Conservation (phyloP, 2,113 vertebrate species). For the Takifugu flavidus region DNA sequence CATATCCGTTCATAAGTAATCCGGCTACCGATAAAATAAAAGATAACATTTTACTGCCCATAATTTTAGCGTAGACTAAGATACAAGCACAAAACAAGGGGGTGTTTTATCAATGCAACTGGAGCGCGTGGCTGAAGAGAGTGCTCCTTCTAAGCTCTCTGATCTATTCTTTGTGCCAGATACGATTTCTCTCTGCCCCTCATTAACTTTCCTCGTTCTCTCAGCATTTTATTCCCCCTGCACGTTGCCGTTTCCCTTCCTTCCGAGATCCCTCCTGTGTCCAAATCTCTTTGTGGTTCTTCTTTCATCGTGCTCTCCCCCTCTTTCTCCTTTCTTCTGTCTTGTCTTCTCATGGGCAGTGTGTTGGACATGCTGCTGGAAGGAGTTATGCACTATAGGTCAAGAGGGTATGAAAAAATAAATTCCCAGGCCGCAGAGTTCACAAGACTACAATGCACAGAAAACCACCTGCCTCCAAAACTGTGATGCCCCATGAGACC, state of each 20-base stretch:
- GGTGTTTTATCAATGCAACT: conserved; percentile 70
- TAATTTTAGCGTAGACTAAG: conserved; percentile 62
- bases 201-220: conserved; percentile 69
- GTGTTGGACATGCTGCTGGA: conserved; percentile 59
- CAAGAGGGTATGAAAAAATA: conserved; percentile 60
- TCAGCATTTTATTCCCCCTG: conserved; percentile 55
- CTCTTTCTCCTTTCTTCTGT: conserved; percentile 69
- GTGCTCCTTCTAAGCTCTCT: conserved; percentile 51
- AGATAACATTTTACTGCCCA: conserved; percentile 63
- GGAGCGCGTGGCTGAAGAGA: conserved; percentile 64
- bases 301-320: conserved; percentile 60
- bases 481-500: conserved; percentile 69
- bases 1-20: conserved; percentile 43
- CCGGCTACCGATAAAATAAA: conserved; percentile 56
- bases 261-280: conserved; percentile 37
- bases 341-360: conserved; percentile 69
- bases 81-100: conserved; percentile 73
- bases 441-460: conserved; percentile 70
- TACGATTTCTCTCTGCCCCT: conserved; percentile 55
- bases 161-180: conserved; percentile 65
- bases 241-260: conserved; percentile 47
- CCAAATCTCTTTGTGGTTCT: conserved; percentile 47
- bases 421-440: conserved; percentile 63
- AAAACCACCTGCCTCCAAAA: conserved; percentile 70
- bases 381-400: conserved; percentile 71